These are phyloP conservation scores for Mus spicilegus DNA, from an alignment of 2,113 vertebrate genomes.

Conservation along the genomic window DNA sequence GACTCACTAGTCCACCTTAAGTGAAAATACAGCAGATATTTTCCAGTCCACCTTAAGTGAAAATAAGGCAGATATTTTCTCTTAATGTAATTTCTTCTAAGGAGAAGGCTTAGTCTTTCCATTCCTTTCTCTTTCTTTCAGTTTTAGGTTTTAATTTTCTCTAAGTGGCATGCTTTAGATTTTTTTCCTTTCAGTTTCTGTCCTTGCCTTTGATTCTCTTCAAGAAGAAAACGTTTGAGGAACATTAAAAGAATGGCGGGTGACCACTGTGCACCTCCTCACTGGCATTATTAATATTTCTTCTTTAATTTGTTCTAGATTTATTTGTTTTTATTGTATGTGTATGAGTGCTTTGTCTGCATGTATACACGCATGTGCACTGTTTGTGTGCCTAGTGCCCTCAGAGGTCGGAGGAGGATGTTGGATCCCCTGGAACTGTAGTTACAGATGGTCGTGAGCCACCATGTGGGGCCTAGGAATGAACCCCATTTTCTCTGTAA, in stretches of 20 bases:
- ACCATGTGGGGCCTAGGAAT: not conserved
- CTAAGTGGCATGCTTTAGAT: not conserved
- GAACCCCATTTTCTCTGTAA: not conserved
- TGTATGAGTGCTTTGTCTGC: not conserved
- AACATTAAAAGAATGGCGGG: not conserved
- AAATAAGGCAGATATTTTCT: not conserved
- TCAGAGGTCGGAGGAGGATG: not conserved
- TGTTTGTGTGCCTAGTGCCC: not conserved
- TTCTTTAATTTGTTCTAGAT: not conserved
- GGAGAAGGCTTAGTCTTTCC: not conserved
- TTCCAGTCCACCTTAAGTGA: not conserved
- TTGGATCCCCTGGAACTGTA: not conserved
- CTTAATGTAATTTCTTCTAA: conserved; percentile 35
- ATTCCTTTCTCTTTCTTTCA: conserved; percentile 33
- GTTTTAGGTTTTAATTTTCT: conserved; percentile 27
- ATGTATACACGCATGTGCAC: not conserved
- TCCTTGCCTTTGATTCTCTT: not conserved
- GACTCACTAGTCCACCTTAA: not conserved
- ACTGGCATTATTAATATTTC: not conserved
- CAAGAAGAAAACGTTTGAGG: not conserved
- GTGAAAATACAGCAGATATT: not conserved
- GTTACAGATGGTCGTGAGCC: not conserved
- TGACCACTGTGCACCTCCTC: not conserved
- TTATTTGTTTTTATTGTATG: not conserved
- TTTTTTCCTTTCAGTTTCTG: not conserved